Conservation (phyloP, 2,888 invertebrate genomes). For the Germaria angustata region DNA sequence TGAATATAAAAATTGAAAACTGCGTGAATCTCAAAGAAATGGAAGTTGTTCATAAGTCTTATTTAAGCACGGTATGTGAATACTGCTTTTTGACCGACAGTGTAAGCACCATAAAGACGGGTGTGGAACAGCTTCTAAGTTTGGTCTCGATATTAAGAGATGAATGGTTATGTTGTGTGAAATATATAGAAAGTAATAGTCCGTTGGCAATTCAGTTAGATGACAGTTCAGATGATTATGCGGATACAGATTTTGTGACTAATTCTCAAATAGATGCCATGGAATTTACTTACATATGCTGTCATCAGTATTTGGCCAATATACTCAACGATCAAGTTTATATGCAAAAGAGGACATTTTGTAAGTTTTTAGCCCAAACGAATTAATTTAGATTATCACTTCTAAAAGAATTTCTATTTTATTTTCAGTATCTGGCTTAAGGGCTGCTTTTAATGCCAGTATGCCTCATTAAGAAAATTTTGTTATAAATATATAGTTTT, state of each 20-base stretch:
- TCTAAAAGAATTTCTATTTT: background rate
- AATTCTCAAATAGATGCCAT: slow-evolving; percentile 76
- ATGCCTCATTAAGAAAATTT: slow-evolving; percentile 73
- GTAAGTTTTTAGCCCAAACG: too few relatives aligned
- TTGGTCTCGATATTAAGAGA: slow-evolving; percentile 75
- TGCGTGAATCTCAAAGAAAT: slow-evolving; percentile 75
- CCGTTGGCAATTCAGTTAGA: slow-evolving; percentile 62
- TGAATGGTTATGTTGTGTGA: slow-evolving; percentile 76
- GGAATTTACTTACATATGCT: slow-evolving; percentile 77
- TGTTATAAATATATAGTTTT: background rate
- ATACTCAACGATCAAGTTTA: slow-evolving; percentile 75
- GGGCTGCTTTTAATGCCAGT: slow-evolving; percentile 75
- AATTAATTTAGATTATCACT: background rate
- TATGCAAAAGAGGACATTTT: slow-evolving; percentile 71
- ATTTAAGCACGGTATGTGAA: slow-evolving; percentile 74
- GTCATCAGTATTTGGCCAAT: slow-evolving; percentile 77
- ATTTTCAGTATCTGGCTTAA: slow-evolving; percentile 75
- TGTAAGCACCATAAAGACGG: slow-evolving; percentile 70
- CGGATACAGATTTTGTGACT: slow-evolving; percentile 69
- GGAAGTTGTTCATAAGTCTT: slow-evolving; percentile 76
- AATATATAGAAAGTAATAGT: slow-evolving; percentile 70
- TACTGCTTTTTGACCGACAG: slow-evolving; percentile 75
- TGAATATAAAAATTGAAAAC: slow-evolving; percentile 74
- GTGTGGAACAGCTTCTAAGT: slow-evolving; percentile 77
- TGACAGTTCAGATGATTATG: slow-evolving; percentile 63